Conservation (phyloP, 2,113 vertebrate species). For the Podocnemis expansa region DNA sequence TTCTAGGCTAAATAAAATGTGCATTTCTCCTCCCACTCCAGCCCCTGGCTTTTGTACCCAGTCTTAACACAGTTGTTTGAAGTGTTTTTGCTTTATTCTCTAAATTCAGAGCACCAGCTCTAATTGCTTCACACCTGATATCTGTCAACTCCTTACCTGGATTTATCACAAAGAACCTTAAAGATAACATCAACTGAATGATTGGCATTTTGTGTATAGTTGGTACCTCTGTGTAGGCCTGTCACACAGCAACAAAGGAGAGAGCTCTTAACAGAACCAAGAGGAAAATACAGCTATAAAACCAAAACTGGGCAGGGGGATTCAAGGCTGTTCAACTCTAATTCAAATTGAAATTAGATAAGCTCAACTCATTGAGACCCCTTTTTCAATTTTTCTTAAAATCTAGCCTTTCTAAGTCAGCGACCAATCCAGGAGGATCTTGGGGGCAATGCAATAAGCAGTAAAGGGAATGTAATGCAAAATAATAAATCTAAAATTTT, state of each 20-base stretch:
- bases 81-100: neutral
- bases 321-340: neutral
- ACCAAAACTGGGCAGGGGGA: neutral
- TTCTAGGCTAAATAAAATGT: neutral
- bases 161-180: neutral
- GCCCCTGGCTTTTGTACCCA: neutral
- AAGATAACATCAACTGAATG: neutral
- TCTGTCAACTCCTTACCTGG: neutral
- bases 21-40: neutral
- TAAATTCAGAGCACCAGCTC: neutral
- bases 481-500: slow-evolving; percentile 1
- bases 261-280: neutral
- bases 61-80: neutral
- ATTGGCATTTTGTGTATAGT: neutral
- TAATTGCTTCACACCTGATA: neutral
- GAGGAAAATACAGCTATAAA: neutral
- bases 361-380: neutral
- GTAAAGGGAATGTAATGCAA: neutral
- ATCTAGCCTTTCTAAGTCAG: neutral
- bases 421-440: neutral
- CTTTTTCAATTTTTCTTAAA: neutral
- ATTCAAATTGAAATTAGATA: neutral
- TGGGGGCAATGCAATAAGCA: neutral
- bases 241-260: neutral
- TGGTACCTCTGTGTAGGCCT: neutral